Evolutionary conservation across 1,140 invertebrate species (phyloP), one percentile per base, ranked within the genome.

Genomic region (Polypedilum vanderplanki): DNA sequence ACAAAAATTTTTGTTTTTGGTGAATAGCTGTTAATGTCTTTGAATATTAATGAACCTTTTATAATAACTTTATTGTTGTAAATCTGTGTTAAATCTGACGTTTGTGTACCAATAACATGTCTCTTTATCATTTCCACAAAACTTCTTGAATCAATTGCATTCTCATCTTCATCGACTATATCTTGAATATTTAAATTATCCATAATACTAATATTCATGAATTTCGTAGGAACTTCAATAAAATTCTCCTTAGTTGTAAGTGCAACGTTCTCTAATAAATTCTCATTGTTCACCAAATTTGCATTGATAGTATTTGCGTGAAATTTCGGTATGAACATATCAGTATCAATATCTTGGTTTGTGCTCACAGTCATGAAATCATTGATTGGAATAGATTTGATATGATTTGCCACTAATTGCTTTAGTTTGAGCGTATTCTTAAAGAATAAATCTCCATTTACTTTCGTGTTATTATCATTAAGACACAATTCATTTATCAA

Each of bases 171-270:
- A 7, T 18, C 17, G 1, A 9, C 65, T 3, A 33, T 33, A 4
- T 70, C 65, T 20, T 70, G 9, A 70, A 70, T 70, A 70, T 70
- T 70, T 20, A 70, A 22, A 70, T 70, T 70, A 9, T 70, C 17
- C 18, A 7, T 20, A 7, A 70, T 18, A 22, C 18, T 70, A 1
- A 70, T 18, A 7, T 10, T 18, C 65, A 70, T 70, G 18, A 70
- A 70, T 20, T 70, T 70, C 20, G 65, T 70, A 10, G 65, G 65
- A 20, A 70, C 17, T 70, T 70, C 65, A 7, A 70, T 70, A 10
- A 70, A 20, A 12, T 70, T 70, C 18, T 70, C 46, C 3, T 2
- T 9, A 1, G 17, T 18, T 18, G 9, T 70, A 18, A 70, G 0
- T 22, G 17, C 15, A 8, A 18, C 65, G 20, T 70, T 18, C 3